Evolutionary conservation across 2,113 vertebrate genomes (phyloP).

Genomic region (Colossoma macropomum): DNA sequence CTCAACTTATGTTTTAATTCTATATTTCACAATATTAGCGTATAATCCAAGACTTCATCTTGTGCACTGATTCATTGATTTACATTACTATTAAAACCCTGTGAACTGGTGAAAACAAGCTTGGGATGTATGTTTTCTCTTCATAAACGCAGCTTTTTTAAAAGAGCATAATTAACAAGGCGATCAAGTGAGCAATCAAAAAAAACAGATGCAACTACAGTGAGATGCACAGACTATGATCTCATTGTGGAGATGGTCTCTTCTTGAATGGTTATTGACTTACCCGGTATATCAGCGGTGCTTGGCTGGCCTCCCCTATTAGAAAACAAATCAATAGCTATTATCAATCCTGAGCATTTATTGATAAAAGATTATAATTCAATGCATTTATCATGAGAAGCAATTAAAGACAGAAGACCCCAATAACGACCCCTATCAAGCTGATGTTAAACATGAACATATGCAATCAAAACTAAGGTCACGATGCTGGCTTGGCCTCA

Average conservation of each 20-base stretch:
- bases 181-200: background rate
- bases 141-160: too few species aligned
- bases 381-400: constrained; percentile 30
- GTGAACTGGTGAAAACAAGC: too few species aligned
- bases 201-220: background rate
- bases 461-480: background rate
- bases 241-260: constrained; percentile 5
- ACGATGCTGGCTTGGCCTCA: background rate
- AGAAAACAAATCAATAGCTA: constrained; percentile 57
- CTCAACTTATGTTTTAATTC: too few species aligned
- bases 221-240: background rate
- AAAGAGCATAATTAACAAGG: background rate
- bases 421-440: background rate
- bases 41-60: too few species aligned
- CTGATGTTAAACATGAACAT: background rate
- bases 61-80: too few species aligned
- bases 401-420: constrained; percentile 18
- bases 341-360: constrained; percentile 39
- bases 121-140: too few species aligned
- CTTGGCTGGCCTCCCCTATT: constrained; percentile 61
- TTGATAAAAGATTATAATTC: constrained; percentile 29
- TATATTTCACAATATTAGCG: too few species aligned
- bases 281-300: constrained; percentile 73
- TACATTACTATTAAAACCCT: too few species aligned
- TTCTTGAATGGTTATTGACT: constrained; percentile 38